phyloP scores from a whole-genome alignment of 2,888 invertebrate genomes.

The Nephrocerus scutellatus region DNA sequence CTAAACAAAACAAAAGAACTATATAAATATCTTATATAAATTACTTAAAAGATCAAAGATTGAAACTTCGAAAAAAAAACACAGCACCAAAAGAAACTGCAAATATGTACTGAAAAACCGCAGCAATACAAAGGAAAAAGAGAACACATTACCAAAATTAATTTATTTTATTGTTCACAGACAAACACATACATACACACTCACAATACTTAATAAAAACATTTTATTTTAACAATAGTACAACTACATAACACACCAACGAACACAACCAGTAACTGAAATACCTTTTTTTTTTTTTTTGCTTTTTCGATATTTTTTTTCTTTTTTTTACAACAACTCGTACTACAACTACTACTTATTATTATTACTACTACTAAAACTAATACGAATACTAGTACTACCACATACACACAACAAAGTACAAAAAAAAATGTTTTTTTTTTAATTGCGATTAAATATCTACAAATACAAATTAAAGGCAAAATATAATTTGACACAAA shows the following conservation, averaged over 20 bases:
- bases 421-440: constrained; percentile 22
- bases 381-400: background rate
- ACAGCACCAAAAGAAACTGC: constrained; percentile 1
- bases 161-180: constrained; percentile 25
- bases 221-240: too few relatives aligned
- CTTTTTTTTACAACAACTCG: constrained; percentile 4
- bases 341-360: constrained; percentile 1
- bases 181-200: constrained; percentile 7
- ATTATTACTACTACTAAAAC: constrained; percentile 9
- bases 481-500: constrained; percentile 8
- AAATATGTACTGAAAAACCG: constrained; percentile 28
- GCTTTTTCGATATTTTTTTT: constrained; percentile 2
- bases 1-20: background rate
- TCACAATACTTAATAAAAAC: constrained; percentile 7
- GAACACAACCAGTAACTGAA: constrained; percentile 5
- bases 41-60: constrained; percentile 3
- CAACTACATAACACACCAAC: constrained; percentile 1
- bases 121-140: constrained; percentile 35
- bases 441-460: constrained; percentile 28
- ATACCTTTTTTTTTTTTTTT: constrained; percentile 4
- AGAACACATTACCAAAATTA: constrained; percentile 38
- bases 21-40: background rate
- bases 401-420: constrained; percentile 5
- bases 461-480: constrained; percentile 16
- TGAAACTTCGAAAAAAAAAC: constrained; percentile 1